Percentiles rank a stretch among this genome's conserved stretches.
Conservation (phyloP, 2,797 vertebrate genomes). For the Leptatherina wallacei region DNA sequence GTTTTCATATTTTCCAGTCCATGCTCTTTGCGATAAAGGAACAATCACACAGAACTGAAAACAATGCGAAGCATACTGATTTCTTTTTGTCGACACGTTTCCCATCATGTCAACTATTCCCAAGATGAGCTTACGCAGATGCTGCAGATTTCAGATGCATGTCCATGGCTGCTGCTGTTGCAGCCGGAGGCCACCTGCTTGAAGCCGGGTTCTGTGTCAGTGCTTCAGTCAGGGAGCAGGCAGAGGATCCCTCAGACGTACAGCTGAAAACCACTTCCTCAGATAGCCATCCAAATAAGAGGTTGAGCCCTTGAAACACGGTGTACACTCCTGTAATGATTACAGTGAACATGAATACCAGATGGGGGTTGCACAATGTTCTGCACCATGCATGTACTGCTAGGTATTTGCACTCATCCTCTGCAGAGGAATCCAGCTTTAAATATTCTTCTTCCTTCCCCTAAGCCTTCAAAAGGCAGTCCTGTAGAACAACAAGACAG, state of each 20-base stretch:
- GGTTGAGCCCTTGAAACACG: slow-evolving; percentile 44
- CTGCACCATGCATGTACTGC: slow-evolving; percentile 5
- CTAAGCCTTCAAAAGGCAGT: slow-evolving; percentile 61
- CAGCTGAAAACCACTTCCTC: slow-evolving; percentile 62
- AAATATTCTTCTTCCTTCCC: slow-evolving; percentile 48
- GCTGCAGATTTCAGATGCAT: background rate
- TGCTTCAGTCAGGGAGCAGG: slow-evolving; percentile 4
- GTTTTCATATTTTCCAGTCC: too few species aligned
- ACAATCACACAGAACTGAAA: slow-evolving; percentile 6
- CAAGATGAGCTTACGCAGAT: slow-evolving; percentile 11
- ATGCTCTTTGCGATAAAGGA: background rate
- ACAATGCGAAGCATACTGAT: background rate
- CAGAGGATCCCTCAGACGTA: slow-evolving; percentile 22
- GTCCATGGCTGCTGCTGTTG: slow-evolving; percentile 10
- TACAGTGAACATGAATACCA: slow-evolving; percentile 67
- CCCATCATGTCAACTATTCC: slow-evolving; percentile 1
- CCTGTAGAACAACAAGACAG: slow-evolving; percentile 8
- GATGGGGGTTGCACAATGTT: slow-evolving; percentile 60
- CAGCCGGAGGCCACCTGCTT: slow-evolving; percentile 44
- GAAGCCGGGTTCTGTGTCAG: slow-evolving; percentile 20
- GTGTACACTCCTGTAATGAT: slow-evolving; percentile 52
- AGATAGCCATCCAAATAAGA: slow-evolving; percentile 53
- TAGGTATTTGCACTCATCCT: slow-evolving; percentile 34
- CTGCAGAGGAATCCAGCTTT: slow-evolving; percentile 39
- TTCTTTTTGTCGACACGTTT: slow-evolving; percentile 12